These are phyloP conservation scores for Eudasyphora cyanicolor DNA, from an alignment of 2,888 invertebrate species.

Conservation along the genomic window DNA sequence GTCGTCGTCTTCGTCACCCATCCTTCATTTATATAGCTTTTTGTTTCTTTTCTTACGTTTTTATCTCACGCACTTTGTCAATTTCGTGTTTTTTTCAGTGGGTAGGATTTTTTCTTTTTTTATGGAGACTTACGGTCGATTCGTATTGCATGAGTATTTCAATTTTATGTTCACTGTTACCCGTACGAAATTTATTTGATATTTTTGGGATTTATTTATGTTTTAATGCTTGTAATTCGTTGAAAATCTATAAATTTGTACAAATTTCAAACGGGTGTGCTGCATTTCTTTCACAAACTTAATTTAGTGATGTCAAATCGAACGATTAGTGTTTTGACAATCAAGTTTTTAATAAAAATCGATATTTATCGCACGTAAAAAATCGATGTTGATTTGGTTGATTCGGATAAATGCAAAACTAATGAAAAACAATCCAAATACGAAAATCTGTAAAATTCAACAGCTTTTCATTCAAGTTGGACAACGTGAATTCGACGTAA, in stretches of 20 bases:
- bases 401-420: too few relatives aligned
- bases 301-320: slow-evolving; percentile 36
- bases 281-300: slow-evolving; percentile 65
- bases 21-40: slow-evolving; percentile 15
- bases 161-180: slow-evolving; percentile 69
- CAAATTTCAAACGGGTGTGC: slow-evolving; percentile 66
- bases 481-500: too few relatives aligned
- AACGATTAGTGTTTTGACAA: not conserved
- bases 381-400: too few relatives aligned
- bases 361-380: too few relatives aligned
- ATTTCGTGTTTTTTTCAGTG: slow-evolving; percentile 53
- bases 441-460: too few relatives aligned
- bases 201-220: slow-evolving; percentile 40
- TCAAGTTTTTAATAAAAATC: too few relatives aligned
- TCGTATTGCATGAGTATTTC: slow-evolving; percentile 78
- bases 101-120: slow-evolving; percentile 42
- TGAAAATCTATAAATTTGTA: slow-evolving; percentile 64
- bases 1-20: slow-evolving; percentile 36
- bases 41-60: slow-evolving; percentile 34
- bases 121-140: slow-evolving; percentile 76
- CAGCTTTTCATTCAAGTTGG: too few relatives aligned
- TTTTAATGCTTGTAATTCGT: slow-evolving; percentile 21
- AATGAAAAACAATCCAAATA: too few relatives aligned
- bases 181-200: slow-evolving; percentile 49
- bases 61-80: slow-evolving; percentile 62